Conservation (phyloP, 2,113 vertebrate species). For the Serinus canaria region DNA sequence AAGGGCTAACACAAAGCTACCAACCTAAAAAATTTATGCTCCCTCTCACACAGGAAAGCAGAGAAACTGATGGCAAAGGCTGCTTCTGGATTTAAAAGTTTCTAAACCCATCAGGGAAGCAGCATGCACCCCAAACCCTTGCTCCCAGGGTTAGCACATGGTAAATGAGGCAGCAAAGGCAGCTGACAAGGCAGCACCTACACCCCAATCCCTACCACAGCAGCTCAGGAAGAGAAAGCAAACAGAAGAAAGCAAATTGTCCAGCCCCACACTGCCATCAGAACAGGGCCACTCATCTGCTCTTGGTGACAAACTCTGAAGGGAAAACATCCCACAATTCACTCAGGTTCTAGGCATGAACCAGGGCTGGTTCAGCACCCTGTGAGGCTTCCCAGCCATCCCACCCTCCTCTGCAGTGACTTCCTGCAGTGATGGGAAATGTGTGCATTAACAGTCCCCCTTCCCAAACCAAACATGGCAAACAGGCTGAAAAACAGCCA, state of each 20-base stretch:
- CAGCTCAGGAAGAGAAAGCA: not conserved
- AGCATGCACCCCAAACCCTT: rapidly evolving
- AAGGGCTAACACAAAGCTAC: not conserved
- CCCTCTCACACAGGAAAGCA: not conserved
- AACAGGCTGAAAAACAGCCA: not conserved
- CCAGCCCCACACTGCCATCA: not conserved
- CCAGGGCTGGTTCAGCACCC: not conserved
- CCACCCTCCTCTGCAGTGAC: not conserved
- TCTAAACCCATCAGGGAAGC: not conserved
- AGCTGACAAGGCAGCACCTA: not conserved
- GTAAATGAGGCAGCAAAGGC: not conserved
- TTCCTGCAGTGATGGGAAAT: not conserved
- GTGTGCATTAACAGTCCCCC: no score
- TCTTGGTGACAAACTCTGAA: not conserved
- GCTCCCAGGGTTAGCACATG: rapidly evolving
- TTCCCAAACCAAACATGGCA: not conserved
- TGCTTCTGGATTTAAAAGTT: not conserved
- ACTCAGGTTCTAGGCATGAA: rapidly evolving
- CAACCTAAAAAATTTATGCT: not conserved
- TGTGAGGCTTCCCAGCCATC: not conserved
- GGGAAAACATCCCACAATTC: rapidly evolving
- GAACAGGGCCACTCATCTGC: not conserved
- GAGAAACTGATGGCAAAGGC: not conserved
- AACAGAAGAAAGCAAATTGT: not conserved
- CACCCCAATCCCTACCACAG: not conserved